Evolutionary conservation across 1,140 invertebrate genomes (phyloP).

Genomic region (Drosophila watanabei): DNA sequence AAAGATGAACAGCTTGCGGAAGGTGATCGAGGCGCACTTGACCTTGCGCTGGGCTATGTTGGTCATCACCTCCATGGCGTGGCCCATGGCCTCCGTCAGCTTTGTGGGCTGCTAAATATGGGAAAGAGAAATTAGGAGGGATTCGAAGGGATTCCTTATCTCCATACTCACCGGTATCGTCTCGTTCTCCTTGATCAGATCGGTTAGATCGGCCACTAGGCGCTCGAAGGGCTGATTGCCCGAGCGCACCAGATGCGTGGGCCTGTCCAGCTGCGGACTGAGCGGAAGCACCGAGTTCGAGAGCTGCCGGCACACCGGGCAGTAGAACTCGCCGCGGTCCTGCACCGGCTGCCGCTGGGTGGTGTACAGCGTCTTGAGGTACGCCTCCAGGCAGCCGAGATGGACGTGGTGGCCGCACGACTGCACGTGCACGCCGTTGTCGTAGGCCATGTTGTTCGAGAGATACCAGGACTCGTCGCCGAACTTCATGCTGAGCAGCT

Average conservation of each 20-base stretch:
- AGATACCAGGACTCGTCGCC: conserved; percentile 91
- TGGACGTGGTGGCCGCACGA: conserved; percentile 98
- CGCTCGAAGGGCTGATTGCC: conserved; percentile 87
- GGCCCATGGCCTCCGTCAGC: conserved; percentile 92
- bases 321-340: conserved; percentile 96
- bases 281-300: conserved; percentile 97
- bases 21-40: conserved; percentile 87
- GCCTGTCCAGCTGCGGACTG: conserved; percentile 91
- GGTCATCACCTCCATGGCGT: conserved; percentile 97
- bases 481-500: conserved; percentile 75
- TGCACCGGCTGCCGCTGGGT: conserved; percentile 91
- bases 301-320: conserved; percentile 96
- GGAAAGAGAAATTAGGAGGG: neutral
- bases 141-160: neutral
- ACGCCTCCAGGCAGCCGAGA: conserved; percentile 95
- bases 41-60: conserved; percentile 87
- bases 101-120: conserved; percentile 87
- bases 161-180: conserved; percentile 87
- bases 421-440: conserved; percentile 97
- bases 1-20: conserved; percentile 94
- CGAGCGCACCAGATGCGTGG: conserved; percentile 88
- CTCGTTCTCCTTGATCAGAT: conserved; percentile 90
- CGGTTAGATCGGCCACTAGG: conserved; percentile 88
- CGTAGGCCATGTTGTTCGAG: conserved; percentile 95
- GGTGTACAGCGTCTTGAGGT: conserved; percentile 92